A percentile compares a stretch with the other conserved stretches of the same genome.
Conservation (phyloP, 2,888 invertebrate species). For the Koerneria pararmatus region DNA sequence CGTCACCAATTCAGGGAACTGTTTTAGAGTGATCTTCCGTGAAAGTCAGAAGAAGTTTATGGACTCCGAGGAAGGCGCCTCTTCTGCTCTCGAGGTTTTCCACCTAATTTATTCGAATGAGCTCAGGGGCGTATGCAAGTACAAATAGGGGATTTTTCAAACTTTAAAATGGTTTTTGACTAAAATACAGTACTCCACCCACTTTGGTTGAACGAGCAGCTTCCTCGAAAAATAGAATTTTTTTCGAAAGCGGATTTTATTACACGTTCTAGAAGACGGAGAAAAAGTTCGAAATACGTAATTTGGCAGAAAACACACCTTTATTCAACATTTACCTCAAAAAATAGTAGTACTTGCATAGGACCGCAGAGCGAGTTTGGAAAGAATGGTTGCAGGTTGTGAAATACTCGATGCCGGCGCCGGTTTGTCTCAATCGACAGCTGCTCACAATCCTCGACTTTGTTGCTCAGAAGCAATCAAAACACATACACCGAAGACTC, state of each 20-base stretch:
- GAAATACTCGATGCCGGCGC: constrained; percentile 51
- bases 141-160: too few species aligned
- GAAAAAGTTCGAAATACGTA: too few species aligned
- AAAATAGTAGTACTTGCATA: too few species aligned
- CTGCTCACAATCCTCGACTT: constrained; percentile 58
- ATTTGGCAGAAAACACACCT: constrained; percentile 15
- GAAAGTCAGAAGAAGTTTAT: constrained; percentile 51
- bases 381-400: constrained; percentile 38
- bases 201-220: background rate
- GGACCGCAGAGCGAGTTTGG: too few species aligned
- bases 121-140: too few species aligned
- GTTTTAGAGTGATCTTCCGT: constrained; percentile 36
- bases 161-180: too few species aligned
- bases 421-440: constrained; percentile 58
- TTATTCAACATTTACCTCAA: constrained; percentile 32
- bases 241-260: too few species aligned
- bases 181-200: too few species aligned
- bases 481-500: constrained; percentile 19
- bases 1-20: too few species aligned
- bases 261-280: too few species aligned
- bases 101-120: too few species aligned
- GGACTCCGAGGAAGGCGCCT: constrained; percentile 29
- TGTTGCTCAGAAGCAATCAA: constrained; percentile 25
- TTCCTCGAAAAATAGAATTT: background rate
- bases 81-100: constrained; percentile 28